Evolutionary conservation across 2,113 vertebrate species (phyloP).

Genomic region (Mohoua ochrocephala): DNA sequence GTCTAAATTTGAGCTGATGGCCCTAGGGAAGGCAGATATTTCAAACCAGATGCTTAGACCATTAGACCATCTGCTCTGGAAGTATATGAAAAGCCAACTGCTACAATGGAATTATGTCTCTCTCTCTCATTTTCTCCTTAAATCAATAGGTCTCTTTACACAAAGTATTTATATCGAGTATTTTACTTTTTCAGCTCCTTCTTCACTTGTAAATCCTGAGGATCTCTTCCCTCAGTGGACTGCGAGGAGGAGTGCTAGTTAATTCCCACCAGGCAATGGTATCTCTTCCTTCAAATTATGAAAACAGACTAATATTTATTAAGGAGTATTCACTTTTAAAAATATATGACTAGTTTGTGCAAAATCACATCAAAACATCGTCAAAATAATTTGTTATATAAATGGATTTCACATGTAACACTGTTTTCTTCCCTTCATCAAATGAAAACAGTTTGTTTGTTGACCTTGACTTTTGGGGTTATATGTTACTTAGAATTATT

Average conservation of each 20-base stretch:
- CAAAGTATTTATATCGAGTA: not conserved
- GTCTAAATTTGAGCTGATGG: slow-evolving; percentile 36
- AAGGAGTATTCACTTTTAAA: not conserved
- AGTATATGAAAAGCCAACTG: not conserved
- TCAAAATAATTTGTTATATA: not conserved
- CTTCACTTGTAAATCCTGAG: not conserved
- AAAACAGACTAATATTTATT: not conserved
- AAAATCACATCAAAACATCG: not conserved
- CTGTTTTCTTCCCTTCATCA: not conserved
- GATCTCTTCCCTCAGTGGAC: not conserved
- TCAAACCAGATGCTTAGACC: slow-evolving; percentile 58
- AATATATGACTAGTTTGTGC: not conserved
- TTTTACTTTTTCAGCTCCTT: not conserved
- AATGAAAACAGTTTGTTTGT: not conserved
- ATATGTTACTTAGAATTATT: not conserved
- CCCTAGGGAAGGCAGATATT: slow-evolving; percentile 33
- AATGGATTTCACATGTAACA: not conserved
- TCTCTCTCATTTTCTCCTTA: not conserved
- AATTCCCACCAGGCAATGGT: not conserved
- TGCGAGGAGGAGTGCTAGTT: not conserved
- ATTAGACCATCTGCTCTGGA: slow-evolving; percentile 44
- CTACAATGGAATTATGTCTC: not conserved
- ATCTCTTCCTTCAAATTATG: not conserved
- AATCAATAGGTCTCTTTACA: not conserved
- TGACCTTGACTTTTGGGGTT: not conserved